These are phyloP conservation scores for Brevimyrus niger DNA, from an alignment of 2,113 vertebrate species.

Conservation along the genomic window DNA sequence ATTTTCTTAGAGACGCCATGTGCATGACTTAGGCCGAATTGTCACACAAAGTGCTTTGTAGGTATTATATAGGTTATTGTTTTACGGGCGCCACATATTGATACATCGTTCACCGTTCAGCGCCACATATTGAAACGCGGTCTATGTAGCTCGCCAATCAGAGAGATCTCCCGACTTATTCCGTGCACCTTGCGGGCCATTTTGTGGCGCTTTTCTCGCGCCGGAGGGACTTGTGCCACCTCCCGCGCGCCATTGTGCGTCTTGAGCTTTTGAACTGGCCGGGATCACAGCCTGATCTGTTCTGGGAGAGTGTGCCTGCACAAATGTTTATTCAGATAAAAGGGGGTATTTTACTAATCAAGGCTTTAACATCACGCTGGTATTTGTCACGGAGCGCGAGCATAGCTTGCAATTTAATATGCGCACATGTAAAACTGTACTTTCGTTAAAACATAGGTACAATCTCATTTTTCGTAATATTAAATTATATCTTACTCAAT, in stretches of 20 bases:
- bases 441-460: not conserved
- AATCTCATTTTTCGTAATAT: not conserved
- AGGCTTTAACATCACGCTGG: not conserved
- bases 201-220: not conserved
- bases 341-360: not conserved
- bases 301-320: not conserved
- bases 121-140: not conserved
- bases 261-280: constrained; percentile 24
- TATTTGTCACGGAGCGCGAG: not conserved
- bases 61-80: not conserved
- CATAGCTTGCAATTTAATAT: not conserved
- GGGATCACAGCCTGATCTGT: constrained; percentile 10
- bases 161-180: not conserved
- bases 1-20: not conserved
- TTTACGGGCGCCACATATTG: not conserved
- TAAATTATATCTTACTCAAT: not conserved
- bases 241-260: constrained; percentile 18
- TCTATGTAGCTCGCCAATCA: not conserved
- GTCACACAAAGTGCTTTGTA: not conserved
- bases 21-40: not conserved
- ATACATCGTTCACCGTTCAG: not conserved
- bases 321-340: constrained; percentile 28
- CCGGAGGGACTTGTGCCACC: constrained; percentile 2
- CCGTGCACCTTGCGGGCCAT: not conserved
- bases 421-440: not conserved